These are phyloP conservation scores for Mirza zaza DNA, from an alignment of 2,113 vertebrate genomes.

Conservation along the genomic window DNA sequence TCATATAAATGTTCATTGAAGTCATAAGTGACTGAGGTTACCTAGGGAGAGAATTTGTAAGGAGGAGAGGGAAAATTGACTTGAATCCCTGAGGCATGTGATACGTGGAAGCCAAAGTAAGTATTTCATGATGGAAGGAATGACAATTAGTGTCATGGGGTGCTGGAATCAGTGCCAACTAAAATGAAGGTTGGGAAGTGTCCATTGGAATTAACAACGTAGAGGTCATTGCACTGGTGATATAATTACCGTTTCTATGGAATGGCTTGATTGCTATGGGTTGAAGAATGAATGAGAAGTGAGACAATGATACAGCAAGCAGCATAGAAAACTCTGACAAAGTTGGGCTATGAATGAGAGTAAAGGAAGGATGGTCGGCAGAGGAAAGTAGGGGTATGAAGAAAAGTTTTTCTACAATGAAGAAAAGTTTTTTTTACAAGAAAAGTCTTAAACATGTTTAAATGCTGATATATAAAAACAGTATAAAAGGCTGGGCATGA, in stretches of 20 bases:
- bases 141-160: background rate
- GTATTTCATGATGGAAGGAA: constrained; percentile 8
- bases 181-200: background rate
- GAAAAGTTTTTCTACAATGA: background rate
- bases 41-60: background rate
- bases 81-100: background rate
- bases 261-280: background rate
- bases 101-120: constrained; percentile 9
- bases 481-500: background rate
- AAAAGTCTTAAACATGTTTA: background rate
- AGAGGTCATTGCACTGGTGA: background rate
- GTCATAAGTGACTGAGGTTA: constrained; percentile 33
- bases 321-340: background rate
- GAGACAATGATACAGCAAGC: background rate
- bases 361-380: background rate
- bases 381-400: background rate
- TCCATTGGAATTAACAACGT: background rate
- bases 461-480: background rate
- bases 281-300: constrained; percentile 25
- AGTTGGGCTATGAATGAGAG: background rate
- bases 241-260: background rate
- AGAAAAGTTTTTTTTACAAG: background rate
- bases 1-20: constrained; percentile 28
- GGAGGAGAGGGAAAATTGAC: background rate
- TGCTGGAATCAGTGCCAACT: background rate